A percentile compares a stretch with the other conserved stretches of the same genome.
Evolutionary conservation across 2,113 vertebrate species (phyloP).

Genomic region (Myiagra hebetior): DNA sequence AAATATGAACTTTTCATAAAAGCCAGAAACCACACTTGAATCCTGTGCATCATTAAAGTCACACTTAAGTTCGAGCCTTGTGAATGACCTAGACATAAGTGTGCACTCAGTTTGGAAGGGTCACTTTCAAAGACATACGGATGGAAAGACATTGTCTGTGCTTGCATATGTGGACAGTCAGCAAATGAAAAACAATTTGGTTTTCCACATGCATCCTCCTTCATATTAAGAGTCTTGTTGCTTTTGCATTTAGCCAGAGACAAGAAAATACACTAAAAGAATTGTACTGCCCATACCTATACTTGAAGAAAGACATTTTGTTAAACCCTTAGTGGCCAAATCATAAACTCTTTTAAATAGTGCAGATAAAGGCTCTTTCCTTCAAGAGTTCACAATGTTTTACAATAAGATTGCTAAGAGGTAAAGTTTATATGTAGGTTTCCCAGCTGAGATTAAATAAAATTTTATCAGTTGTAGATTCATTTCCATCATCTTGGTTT

Average conservation of each 20-base stretch:
- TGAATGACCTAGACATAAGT: neutral
- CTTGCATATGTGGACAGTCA: neutral
- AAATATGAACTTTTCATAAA: neutral
- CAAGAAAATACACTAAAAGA: neutral
- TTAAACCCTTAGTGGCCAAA: neutral
- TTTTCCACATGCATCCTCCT: neutral
- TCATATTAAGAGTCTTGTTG: neutral
- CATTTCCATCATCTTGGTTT: conserved; percentile 15
- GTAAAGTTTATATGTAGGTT: neutral
- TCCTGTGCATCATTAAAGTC: neutral
- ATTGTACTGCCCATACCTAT: neutral
- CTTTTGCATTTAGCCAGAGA: neutral
- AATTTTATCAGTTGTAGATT: neutral
- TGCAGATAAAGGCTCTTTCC: neutral
- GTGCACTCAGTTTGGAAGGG: neutral
- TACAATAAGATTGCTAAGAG: conserved; percentile 4
- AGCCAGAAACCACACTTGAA: neutral
- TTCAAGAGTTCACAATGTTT: neutral
- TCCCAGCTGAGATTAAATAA: conserved; percentile 1
- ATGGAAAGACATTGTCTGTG: neutral
- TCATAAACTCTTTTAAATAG: neutral
- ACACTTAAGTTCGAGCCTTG: neutral
- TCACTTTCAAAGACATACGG: neutral
- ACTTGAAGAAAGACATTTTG: neutral
- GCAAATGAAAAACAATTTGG: neutral